Conservation (phyloP, 2,113 vertebrate species). For the Saccopteryx bilineata region DNA sequence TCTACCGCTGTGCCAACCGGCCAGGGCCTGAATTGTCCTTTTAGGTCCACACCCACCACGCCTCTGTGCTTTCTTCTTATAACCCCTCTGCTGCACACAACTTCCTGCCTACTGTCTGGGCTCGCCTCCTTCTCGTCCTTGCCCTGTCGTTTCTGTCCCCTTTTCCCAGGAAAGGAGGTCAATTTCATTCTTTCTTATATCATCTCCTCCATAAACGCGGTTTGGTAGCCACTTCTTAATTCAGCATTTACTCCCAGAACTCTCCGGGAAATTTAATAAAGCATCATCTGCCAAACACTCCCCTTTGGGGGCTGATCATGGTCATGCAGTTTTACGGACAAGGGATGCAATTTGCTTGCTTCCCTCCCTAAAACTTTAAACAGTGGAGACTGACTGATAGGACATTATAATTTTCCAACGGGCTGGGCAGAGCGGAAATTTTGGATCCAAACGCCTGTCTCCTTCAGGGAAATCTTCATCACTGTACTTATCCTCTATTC, state of each 20-base stretch:
- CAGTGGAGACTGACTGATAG: conserved; percentile 8
- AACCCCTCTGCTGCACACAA: background rate
- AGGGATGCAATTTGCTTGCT: conserved; percentile 12
- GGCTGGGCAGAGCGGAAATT: background rate
- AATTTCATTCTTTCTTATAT: background rate
- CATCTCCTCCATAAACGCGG: background rate
- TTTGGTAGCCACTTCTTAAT: background rate
- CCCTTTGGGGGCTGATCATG: background rate
- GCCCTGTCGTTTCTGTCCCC: background rate
- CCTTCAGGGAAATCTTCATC: background rate
- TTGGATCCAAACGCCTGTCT: background rate
- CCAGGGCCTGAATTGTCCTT: too few species aligned
- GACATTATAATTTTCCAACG: background rate
- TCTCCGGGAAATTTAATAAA: conserved; percentile 50
- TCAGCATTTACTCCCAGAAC: background rate
- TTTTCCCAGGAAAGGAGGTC: background rate
- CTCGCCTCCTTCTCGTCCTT: background rate
- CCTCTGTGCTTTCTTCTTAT: background rate
- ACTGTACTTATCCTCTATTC: background rate
- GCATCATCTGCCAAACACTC: background rate
- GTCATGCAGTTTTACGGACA: conserved; percentile 44
- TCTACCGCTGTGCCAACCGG: too few species aligned
- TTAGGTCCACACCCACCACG: background rate
- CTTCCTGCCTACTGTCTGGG: conserved; percentile 11
- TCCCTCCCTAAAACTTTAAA: conserved; percentile 44